phyloP scores from a whole-genome alignment of 2,797 vertebrate genomes.

The Cottoperca gobio region DNA sequence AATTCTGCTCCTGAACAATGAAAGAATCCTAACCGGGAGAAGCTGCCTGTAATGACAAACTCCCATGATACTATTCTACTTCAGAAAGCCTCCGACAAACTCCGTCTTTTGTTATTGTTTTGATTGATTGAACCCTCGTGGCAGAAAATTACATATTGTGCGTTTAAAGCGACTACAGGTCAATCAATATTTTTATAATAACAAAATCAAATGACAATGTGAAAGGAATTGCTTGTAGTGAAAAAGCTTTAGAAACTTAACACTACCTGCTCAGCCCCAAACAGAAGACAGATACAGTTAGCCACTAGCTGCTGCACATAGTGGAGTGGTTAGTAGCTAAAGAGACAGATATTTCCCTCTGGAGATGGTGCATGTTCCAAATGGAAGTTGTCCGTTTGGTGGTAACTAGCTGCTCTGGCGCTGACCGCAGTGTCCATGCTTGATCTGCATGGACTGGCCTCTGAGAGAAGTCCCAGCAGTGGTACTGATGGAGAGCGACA shows the following conservation, averaged over 20 bases:
- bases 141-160: no score
- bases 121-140: no score
- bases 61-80: no score
- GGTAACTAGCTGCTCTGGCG: conserved; percentile 6
- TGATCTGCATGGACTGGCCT: conserved; percentile 26
- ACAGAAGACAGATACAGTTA: not conserved
- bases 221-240: not conserved
- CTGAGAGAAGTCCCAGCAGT: conserved; percentile 41
- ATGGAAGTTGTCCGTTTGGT: not conserved
- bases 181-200: not conserved
- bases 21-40: no score
- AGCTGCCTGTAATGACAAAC: no score
- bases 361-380: not conserved
- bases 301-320: not conserved
- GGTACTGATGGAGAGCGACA: conserved; percentile 70
- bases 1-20: no score
- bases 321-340: not conserved
- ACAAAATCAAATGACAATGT: not conserved
- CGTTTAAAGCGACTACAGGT: not conserved
- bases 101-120: no score
- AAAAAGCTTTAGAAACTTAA: not conserved
- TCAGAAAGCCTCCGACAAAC: no score
- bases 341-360: not conserved
- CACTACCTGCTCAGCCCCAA: not conserved
- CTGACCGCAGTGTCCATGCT: conserved; percentile 4